Evolutionary conservation across 2,113 vertebrate genomes (phyloP).

Genomic region (Dinomys branickii): DNA sequence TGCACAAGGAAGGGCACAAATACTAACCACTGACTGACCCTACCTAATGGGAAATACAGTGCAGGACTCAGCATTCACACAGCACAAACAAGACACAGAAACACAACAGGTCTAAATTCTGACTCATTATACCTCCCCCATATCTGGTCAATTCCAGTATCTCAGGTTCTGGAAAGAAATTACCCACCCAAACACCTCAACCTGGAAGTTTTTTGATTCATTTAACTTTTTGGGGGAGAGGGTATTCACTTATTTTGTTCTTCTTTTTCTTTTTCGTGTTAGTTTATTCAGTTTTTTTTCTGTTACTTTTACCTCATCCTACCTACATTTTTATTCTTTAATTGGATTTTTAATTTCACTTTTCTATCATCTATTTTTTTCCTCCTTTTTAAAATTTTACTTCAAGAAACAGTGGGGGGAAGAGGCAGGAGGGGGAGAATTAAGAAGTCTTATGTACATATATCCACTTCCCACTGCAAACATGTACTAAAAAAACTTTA

Average conservation of each 20-base stretch:
- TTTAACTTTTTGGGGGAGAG: not conserved
- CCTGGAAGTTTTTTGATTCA: not conserved
- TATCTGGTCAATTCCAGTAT: not conserved
- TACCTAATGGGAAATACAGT: not conserved
- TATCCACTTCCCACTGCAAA: not conserved
- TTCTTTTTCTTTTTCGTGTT: not conserved
- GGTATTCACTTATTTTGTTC: not conserved
- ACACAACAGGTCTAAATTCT: not conserved
- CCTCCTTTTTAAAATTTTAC: not conserved
- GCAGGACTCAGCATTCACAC: not conserved
- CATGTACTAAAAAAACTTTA: not conserved
- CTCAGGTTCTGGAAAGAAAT: not conserved
- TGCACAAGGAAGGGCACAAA: not conserved
- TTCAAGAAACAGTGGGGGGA: not conserved
- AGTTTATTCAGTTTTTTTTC: not conserved
- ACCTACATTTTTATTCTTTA: not conserved
- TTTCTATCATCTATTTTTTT: not conserved
- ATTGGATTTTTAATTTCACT: not conserved
- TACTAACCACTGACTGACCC: not conserved
- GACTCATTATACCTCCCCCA: not conserved
- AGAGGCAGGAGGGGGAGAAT: not conserved
- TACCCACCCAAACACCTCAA: not conserved
- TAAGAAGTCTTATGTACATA: not conserved
- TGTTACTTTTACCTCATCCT: not conserved
- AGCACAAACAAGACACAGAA: too few species aligned